Conservation (phyloP, 2,113 vertebrate species). For the Pterophyllum scalare region DNA sequence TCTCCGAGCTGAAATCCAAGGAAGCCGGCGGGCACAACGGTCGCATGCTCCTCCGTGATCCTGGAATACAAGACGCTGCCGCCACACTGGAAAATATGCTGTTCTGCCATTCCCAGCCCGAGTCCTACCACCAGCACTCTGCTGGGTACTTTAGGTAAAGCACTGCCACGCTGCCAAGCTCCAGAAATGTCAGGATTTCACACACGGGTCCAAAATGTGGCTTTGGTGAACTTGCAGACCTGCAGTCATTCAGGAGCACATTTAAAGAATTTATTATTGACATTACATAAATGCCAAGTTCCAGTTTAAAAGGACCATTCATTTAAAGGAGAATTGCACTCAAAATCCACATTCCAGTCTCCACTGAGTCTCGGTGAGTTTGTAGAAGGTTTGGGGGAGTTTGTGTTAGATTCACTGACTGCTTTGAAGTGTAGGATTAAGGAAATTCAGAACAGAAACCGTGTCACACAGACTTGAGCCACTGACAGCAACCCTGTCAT, state of each 20-base stretch:
- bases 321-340: not conserved
- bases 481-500: not conserved
- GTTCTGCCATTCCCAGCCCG: constrained; percentile 92
- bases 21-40: constrained; percentile 11
- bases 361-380: no score
- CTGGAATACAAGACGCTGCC: constrained; percentile 38
- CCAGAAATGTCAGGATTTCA: not conserved
- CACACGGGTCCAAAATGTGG: not conserved
- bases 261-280: not conserved
- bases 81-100: constrained; percentile 79
- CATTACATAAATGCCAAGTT: no score
- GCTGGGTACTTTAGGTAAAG: constrained; percentile 90
- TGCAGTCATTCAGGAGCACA: not conserved
- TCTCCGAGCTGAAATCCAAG: constrained; percentile 2
- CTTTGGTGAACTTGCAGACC: not conserved
- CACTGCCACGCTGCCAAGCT: not conserved
- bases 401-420: no score
- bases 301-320: not conserved
- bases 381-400: no score
- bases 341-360: no score
- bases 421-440: no score
- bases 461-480: not conserved
- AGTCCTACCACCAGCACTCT: constrained; percentile 89
- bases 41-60: constrained; percentile 8
- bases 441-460: not conserved